Evolutionary conservation across 2,888 invertebrate species (phyloP), one percentile per base, ranked within the genome.

Genomic region (Holacanthella duospinosa): DNA sequence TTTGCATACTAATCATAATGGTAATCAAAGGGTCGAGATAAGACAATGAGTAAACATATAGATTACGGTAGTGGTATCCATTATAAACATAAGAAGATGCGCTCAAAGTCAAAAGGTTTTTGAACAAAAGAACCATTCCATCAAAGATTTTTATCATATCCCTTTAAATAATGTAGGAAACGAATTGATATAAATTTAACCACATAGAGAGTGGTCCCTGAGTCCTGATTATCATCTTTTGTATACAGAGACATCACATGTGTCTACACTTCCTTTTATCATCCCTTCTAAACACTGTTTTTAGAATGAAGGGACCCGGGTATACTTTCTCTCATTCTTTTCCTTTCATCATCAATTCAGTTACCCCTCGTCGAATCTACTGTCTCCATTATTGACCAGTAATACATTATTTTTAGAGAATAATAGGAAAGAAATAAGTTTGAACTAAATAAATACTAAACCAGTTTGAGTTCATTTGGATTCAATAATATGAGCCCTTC

Each of bases 221-320:
- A 21, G n/a, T n/a, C n/a, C n/a, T 48, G 48, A 48, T 48, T 48
- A 48, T n/a, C 48, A 48, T 48, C 48, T 48, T 48, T 48, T 48
- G 48, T 48, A 48, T 21, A 48, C 21, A 48, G 9, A 36, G 16
- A 12, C 36, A 36, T 36, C 36, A 36, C 36, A 36, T 36, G 36
- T 48, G 48, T 48, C 4, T 21, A 48, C 36, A 36, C 36, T 48
- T 48, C 16, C 36, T 36, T 36, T 36, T 36, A 36, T 36, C 21
- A 9, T 48, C 48, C 21, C 48, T n/a, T 48, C 16, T 16, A 12
- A 12, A 36, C 9, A 16, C n/a, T n/a, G n/a, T n/a, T n/a, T n/a
- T n/a, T 12, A 36, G 6, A 36, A 36, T 36, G 9, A 36, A 36
- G 16, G 36, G 36, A 16, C 6, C 36, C 9, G 36, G 9, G 16